These are phyloP conservation scores for Platyscapa corneri DNA, from an alignment of 1,140 invertebrate genomes.

Conservation along the genomic window DNA sequence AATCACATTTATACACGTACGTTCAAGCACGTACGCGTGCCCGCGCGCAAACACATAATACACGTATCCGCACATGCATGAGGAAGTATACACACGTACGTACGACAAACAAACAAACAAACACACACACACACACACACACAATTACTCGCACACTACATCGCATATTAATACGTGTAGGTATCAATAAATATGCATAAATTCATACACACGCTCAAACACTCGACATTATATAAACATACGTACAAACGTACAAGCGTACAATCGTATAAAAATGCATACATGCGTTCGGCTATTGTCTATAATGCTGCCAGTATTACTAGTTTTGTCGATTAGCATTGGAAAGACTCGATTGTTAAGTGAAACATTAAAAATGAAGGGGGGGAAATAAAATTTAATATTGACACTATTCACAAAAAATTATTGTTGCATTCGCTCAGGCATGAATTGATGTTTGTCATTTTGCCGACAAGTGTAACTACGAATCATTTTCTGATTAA, in stretches of 20 bases:
- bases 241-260: neutral
- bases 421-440: neutral
- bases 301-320: conserved; percentile 54
- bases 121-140: too few relatives aligned
- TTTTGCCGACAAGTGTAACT: conserved; percentile 23
- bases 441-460: neutral
- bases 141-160: too few relatives aligned
- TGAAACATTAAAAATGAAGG: neutral
- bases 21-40: neutral
- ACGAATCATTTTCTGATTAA: conserved; percentile 11
- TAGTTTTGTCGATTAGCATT: conserved; percentile 50
- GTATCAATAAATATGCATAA: neutral
- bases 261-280: neutral
- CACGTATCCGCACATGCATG: neutral
- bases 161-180: neutral
- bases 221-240: neutral
- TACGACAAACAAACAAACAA: too few relatives aligned
- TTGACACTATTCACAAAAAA: conserved; percentile 34
- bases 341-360: conserved; percentile 39
- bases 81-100: neutral
- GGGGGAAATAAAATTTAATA: conserved; percentile 25
- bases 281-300: conserved; percentile 43
- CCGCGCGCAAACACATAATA: neutral
- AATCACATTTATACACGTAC: neutral
- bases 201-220: neutral